Evolutionary conservation across 2,797 vertebrate genomes (phyloP), one percentile per base, ranked within the genome.

Genomic region (Sebastes iracundus): DNA sequence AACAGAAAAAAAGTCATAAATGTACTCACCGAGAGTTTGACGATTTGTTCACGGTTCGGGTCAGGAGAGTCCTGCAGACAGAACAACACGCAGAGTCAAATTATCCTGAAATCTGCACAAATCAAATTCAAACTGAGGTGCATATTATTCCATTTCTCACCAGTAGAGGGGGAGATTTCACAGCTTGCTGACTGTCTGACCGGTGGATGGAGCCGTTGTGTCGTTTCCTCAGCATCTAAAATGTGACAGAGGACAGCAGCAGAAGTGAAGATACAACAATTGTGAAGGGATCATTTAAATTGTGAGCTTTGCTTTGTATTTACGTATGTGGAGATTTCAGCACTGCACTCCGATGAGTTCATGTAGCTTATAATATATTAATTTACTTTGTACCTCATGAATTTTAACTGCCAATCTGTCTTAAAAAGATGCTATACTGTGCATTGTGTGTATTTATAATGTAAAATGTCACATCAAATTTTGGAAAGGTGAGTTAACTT

Each of bases 111-210:
- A 18, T 7, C 25, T 23, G 5, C 4, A 33, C 1, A 5, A 27
- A 62, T 35, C 9, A 18, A 20, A 22, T 20, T 49, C 62, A 56
- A 42, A 74, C 18, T 12, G 20, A 7, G 20, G 38, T 14, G 18
- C 14, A 0, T 61, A 33, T 20, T 10, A 4, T 82, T 0, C 56
- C 10, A 1, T 42, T 30, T 27, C 96, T 96, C 89, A 99, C 98
- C 95, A 99, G 96, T 90, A 99, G 92, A 0, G 98, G 98, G 28
- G 98, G 98, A 0, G 98, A 99, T 88, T 99, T 99, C 91, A 99
- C 97, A 84, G 97, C 96, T 93, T 99, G 98, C 94, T 99, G 98
- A 93, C 97, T 98, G 92, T 98, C 97, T 0, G 97, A 96, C 52
- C 97, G 95, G 82, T 96, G 97, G 88, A 98, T 90, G 72, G 96